phyloP scores from a whole-genome alignment of 1,140 invertebrate species.

The Philopotamus ludificatus region DNA sequence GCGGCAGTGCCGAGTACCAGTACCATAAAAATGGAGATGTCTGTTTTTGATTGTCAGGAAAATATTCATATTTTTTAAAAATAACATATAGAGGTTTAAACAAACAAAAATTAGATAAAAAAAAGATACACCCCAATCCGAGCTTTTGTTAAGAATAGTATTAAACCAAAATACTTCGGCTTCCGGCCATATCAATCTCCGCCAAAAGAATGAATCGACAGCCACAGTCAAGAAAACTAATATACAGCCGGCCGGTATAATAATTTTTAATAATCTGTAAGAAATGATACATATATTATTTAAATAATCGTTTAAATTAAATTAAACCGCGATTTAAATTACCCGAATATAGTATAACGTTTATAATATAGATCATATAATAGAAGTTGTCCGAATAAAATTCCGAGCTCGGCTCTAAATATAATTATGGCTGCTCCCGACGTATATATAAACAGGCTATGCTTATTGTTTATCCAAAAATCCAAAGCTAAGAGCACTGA shows the following conservation, averaged over 20 bases:
- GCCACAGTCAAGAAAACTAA: conserved; percentile 72
- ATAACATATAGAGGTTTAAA: too few species aligned
- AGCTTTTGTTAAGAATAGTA: conserved; percentile 90
- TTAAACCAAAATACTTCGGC: conserved; percentile 98
- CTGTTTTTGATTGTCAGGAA: conserved; percentile 52
- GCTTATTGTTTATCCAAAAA: conserved; percentile 79
- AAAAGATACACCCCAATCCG: conserved; percentile 96
- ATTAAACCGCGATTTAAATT: conserved; percentile 34
- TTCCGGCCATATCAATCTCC: conserved; percentile 90
- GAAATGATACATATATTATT: conserved; percentile 34
- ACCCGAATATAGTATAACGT: conserved; percentile 58
- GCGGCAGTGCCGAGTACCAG: conserved; percentile 94
- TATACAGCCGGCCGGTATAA: conserved; percentile 67
- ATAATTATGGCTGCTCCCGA: conserved; percentile 87
- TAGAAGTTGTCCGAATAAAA: conserved; percentile 86
- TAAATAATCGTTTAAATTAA: not conserved
- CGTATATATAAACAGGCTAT: conserved; percentile 75
- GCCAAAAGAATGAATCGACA: conserved; percentile 95
- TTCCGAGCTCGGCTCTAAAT: conserved; percentile 85
- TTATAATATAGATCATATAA: conserved; percentile 72
- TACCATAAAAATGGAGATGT: conserved; percentile 97
- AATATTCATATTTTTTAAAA: not conserved
- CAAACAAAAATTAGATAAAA: conserved; percentile 8
- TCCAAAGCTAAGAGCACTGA: conserved; percentile 83
- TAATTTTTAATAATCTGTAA: conserved; percentile 71